These are phyloP conservation scores for Antrozous pallidus DNA, from an alignment of 2,797 vertebrate species.

Conservation along the genomic window DNA sequence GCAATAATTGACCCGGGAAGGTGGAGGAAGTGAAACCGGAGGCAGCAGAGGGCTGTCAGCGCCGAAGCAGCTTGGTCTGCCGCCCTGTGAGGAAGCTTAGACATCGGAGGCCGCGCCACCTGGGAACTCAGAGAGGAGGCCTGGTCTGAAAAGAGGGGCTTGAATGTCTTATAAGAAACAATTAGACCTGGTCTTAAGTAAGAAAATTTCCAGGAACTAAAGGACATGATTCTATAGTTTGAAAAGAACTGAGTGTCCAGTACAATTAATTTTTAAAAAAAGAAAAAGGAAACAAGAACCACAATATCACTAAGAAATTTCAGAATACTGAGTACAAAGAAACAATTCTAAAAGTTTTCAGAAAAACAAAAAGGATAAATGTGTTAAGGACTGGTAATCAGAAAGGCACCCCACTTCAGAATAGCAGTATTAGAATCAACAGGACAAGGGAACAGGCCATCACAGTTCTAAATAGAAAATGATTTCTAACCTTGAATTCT, in stretches of 20 bases:
- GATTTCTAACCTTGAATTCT: not conserved
- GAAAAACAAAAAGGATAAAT: not conserved
- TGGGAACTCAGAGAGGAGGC: not conserved
- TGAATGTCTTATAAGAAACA: not conserved
- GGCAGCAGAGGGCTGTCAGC: not conserved
- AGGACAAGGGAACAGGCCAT: not conserved
- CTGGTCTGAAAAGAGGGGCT: not conserved
- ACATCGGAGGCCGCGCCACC: not conserved
- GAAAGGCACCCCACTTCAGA: not conserved
- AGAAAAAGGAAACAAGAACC: not conserved
- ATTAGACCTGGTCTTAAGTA: not conserved
- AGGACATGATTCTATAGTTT: constrained; percentile 1
- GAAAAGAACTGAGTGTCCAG: not conserved
- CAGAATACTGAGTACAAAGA: not conserved
- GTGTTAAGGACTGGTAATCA: not conserved
- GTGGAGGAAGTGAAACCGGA: not conserved
- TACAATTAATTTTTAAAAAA: not conserved
- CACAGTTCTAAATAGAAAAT: not conserved
- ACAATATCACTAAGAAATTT: not conserved
- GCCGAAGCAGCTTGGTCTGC: not conserved
- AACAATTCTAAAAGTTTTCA: not conserved
- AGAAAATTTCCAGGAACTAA: not conserved
- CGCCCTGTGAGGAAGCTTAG: not conserved
- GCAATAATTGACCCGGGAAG: not conserved
- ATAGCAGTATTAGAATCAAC: not conserved